Evolutionary conservation across 92 coral and sea anemone species (phyloP).

Genomic region (Zoanthus solanderi): DNA sequence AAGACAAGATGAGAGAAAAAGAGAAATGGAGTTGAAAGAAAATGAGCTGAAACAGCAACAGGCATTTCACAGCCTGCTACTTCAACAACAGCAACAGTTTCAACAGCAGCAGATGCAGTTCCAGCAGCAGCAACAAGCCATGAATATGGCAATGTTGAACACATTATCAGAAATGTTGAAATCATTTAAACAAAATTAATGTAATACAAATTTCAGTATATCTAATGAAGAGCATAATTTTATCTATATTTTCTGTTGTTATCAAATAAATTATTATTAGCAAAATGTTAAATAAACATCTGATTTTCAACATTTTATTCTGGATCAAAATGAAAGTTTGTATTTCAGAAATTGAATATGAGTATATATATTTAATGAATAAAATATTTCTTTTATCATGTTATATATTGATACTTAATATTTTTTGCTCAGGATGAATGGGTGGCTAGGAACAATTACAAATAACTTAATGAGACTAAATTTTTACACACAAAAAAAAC

Average conservation of each 20-base stretch:
- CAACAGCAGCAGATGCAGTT: slow-evolving; percentile 41
- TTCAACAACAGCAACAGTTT: slow-evolving; percentile 48
- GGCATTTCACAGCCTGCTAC: slow-evolving; percentile 25
- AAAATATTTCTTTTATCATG: neutral
- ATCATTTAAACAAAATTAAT: slow-evolving; percentile 8
- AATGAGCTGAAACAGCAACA: slow-evolving; percentile 20
- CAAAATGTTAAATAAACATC: neutral
- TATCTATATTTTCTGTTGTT: neutral
- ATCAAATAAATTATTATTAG: neutral
- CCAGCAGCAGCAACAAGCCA: slow-evolving; percentile 50
- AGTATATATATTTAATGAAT: neutral
- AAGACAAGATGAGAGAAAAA: slow-evolving; percentile 19
- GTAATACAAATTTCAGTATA: neutral
- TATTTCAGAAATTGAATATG: neutral
- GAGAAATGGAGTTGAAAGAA: slow-evolving; percentile 43
- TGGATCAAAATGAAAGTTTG: neutral
- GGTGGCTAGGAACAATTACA: neutral
- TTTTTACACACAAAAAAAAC: neutral
- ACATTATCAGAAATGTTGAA: slow-evolving; percentile 54
- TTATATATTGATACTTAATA: neutral
- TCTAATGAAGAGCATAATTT: slow-evolving; percentile 5
- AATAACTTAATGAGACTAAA: neutral
- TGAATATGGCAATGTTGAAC: slow-evolving; percentile 54
- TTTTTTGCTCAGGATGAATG: slow-evolving; percentile 1
- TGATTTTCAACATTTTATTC: neutral